Evolutionary conservation across 1,140 invertebrate genomes (phyloP).

Genomic region (Drosophila albomicans): DNA sequence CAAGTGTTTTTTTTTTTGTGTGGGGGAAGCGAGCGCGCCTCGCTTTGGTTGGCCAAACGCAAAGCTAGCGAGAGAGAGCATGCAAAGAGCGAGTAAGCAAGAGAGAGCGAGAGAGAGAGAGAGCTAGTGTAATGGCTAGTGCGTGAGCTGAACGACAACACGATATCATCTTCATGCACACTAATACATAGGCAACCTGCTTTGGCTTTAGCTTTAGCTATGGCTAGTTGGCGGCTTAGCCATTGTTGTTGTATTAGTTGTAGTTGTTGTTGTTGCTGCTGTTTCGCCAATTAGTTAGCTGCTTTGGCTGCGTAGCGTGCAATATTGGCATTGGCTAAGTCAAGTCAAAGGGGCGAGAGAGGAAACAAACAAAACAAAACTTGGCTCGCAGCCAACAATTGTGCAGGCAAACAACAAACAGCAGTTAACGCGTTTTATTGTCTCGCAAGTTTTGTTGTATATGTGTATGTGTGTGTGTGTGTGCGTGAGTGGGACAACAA

Average conservation of each 20-base stretch:
- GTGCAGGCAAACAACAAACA: conserved; percentile 65
- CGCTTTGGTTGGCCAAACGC: conserved; percentile 44
- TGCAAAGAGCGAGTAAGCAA: not conserved
- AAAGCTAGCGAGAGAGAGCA: conserved; percentile 29
- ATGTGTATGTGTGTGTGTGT: conserved; percentile 19
- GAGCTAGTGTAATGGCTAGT: conserved; percentile 47
- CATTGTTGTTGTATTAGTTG: conserved; percentile 44
- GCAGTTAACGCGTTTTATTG: conserved; percentile 83
- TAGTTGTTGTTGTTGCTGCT: conserved; percentile 20
- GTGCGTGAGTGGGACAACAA: conserved; percentile 45
- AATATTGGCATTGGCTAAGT: conserved; percentile 70
- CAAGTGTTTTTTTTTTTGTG: conserved; percentile 33
- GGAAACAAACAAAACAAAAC: conserved; percentile 56
- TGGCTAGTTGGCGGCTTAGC: conserved; percentile 51
- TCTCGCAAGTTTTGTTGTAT: conserved; percentile 57
- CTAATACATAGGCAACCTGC: conserved; percentile 36
- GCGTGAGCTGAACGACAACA: conserved; percentile 50
- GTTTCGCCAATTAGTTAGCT: conserved; percentile 62
- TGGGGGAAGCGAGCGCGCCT: conserved; percentile 19
- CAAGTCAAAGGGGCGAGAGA: not conserved
- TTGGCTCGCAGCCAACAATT: conserved; percentile 62
- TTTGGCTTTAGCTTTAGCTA: conserved; percentile 23
- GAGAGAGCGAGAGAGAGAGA: conserved; percentile 15
- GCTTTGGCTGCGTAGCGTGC: conserved; percentile 54
- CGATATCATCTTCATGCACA: conserved; percentile 52